phyloP scores from a whole-genome alignment of 2,888 invertebrate genomes.

The Heliconius charithonia region DNA sequence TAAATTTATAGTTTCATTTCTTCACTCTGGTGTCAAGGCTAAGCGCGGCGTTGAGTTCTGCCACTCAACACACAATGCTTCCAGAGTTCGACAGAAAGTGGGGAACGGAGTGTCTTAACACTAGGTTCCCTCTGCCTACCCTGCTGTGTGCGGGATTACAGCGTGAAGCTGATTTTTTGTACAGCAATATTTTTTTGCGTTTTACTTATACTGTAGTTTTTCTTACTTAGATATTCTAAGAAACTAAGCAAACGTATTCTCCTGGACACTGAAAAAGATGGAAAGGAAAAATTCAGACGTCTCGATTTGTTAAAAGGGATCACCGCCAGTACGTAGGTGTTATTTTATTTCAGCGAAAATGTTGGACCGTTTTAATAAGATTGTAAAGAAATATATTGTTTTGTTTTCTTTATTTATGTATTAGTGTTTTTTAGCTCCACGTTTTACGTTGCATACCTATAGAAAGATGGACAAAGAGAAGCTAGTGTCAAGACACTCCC shows the following conservation, averaged over 20 bases:
- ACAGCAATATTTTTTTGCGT: not conserved
- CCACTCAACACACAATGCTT: no score
- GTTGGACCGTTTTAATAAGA: conserved; percentile 9
- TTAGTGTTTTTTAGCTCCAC: no score
- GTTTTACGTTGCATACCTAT: no score
- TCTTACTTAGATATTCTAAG: conserved; percentile 3
- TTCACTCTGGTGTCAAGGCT: no score
- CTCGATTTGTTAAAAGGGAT: conserved; percentile 49
- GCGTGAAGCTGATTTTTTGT: no score
- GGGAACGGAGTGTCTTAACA: no score
- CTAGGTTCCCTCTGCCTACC: no score
- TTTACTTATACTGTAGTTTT: not conserved
- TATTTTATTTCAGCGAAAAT: conserved; percentile 4
- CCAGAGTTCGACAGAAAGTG: no score
- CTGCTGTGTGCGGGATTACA: no score
- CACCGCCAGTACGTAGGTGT: conserved; percentile 43
- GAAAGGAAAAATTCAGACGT: conserved; percentile 47
- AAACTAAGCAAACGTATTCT: conserved; percentile 23
- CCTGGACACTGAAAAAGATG: conserved; percentile 49
- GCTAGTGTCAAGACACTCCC: not conserved
- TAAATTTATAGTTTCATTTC: no score
- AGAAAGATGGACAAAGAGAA: not conserved
- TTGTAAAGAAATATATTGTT: conserved; percentile 4
- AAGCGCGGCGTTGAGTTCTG: no score
- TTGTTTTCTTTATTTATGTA: not conserved